phyloP scores from a whole-genome alignment of 2,113 vertebrate species.

The Dipodomys stephensi region DNA sequence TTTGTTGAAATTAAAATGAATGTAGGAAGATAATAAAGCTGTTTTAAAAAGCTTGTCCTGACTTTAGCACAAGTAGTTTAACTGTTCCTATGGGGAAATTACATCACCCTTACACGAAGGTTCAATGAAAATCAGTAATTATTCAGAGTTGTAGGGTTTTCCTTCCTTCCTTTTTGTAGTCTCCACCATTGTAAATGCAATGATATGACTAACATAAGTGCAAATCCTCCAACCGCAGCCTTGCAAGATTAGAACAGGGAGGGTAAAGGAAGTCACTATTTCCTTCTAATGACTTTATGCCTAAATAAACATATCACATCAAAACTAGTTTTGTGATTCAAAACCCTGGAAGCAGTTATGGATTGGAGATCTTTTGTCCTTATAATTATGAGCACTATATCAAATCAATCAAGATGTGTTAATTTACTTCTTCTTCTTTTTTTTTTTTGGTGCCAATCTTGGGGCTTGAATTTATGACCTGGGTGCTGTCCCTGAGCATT shows the following conservation, averaged over 20 bases:
- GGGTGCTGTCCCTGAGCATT: too few species aligned
- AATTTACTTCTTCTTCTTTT: constrained; percentile 62
- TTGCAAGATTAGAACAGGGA: constrained; percentile 30
- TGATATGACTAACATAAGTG: constrained; percentile 4
- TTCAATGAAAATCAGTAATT: neutral
- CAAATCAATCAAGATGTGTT: constrained; percentile 70
- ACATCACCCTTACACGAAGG: constrained; percentile 2
- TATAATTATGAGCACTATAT: constrained; percentile 52
- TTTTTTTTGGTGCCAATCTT: too few species aligned
- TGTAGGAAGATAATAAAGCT: constrained; percentile 63
- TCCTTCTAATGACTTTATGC: constrained; percentile 71
- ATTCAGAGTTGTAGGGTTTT: neutral
- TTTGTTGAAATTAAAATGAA: constrained; percentile 73
- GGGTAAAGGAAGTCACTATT: neutral
- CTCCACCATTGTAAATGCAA: neutral
- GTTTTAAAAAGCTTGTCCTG: constrained; percentile 52
- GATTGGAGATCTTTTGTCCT: constrained; percentile 62
- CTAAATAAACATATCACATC: constrained; percentile 63
- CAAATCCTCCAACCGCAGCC: neutral
- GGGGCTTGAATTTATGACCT: too few species aligned
- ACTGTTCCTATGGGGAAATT: constrained; percentile 47
- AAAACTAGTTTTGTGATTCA: constrained; percentile 61
- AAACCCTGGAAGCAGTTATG: constrained; percentile 53
- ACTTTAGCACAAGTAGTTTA: constrained; percentile 30
- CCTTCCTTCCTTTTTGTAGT: neutral